phyloP scores from a whole-genome alignment of 64 coral and sea anemone species.

The Catalaphyllia jardinei region DNA sequence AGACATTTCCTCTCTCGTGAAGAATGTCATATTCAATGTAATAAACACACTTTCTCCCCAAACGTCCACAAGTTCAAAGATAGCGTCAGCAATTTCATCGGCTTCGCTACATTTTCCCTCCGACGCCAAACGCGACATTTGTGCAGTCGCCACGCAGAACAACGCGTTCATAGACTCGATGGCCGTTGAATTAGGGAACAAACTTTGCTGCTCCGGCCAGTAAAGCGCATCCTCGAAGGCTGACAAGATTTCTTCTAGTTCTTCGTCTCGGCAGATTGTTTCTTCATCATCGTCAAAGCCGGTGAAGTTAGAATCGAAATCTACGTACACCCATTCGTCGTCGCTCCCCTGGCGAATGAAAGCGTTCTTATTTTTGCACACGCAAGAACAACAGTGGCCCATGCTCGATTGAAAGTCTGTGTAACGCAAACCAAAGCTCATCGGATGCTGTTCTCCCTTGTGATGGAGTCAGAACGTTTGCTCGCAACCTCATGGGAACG shows the following conservation, averaged over 20 bases:
- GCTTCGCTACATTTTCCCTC: conserved; percentile 33
- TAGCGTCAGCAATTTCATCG: conserved; percentile 51
- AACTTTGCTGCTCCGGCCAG: neutral
- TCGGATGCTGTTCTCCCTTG: neutral
- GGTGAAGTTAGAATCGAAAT: conserved; percentile 3
- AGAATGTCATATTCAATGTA: conserved; percentile 30
- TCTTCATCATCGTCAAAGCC: neutral
- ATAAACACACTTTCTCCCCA: conserved; percentile 42
- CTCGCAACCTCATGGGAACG: conserved; percentile 1
- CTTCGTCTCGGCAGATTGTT: conserved; percentile 4
- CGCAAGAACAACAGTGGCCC: conserved; percentile 41
- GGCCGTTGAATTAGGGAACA: conserved; percentile 9
- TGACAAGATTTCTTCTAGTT: conserved; percentile 18
- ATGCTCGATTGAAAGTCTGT: neutral
- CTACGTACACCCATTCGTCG: conserved; percentile 22
- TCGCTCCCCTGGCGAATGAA: neutral
- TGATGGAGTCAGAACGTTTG: neutral
- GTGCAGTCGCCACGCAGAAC: conserved; percentile 7
- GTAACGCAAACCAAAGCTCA: neutral
- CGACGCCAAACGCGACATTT: conserved; percentile 27
- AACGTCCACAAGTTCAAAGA: conserved; percentile 8
- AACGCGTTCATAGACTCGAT: conserved; percentile 10
- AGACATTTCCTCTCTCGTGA: conserved; percentile 55
- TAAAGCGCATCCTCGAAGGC: neutral
- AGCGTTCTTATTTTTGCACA: neutral